phyloP scores from a whole-genome alignment of 2,113 vertebrate genomes.

The Fregetta grallaria region DNA sequence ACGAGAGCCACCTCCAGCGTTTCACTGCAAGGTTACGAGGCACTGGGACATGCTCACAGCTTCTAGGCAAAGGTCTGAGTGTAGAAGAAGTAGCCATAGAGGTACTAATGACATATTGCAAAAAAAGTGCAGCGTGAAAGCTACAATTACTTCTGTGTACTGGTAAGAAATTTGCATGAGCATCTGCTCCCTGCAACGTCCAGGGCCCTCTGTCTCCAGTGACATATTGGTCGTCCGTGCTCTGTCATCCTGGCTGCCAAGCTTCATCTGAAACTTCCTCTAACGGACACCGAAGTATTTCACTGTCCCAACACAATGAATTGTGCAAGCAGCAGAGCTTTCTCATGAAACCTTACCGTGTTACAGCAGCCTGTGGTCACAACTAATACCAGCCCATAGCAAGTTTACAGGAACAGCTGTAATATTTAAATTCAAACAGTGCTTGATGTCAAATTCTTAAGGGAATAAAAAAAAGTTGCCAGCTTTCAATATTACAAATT shows the following conservation, averaged over 20 bases:
- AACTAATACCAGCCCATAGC: background rate
- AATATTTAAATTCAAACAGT: background rate
- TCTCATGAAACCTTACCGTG: background rate
- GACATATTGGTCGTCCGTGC: background rate
- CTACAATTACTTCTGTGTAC: background rate
- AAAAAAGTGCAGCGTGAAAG: background rate
- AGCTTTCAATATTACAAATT: background rate
- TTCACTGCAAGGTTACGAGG: background rate
- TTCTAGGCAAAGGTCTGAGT: background rate
- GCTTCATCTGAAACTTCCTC: background rate
- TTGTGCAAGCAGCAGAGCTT: background rate
- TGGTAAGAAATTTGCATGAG: accelerated
- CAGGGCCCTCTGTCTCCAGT: background rate
- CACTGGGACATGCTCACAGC: background rate
- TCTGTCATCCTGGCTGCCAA: background rate
- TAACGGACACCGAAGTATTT: background rate
- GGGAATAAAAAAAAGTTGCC: background rate
- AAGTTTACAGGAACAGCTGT: background rate
- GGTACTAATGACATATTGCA: background rate
- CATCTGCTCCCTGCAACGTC: background rate
- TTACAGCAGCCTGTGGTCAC: background rate
- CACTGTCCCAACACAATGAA: background rate
- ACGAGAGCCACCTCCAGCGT: background rate
- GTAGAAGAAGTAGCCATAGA: background rate
- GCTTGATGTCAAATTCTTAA: background rate